Base-by-base conservation (phyloP, 2,797 vertebrate species). In the Cossypha heuglini region DNA sequence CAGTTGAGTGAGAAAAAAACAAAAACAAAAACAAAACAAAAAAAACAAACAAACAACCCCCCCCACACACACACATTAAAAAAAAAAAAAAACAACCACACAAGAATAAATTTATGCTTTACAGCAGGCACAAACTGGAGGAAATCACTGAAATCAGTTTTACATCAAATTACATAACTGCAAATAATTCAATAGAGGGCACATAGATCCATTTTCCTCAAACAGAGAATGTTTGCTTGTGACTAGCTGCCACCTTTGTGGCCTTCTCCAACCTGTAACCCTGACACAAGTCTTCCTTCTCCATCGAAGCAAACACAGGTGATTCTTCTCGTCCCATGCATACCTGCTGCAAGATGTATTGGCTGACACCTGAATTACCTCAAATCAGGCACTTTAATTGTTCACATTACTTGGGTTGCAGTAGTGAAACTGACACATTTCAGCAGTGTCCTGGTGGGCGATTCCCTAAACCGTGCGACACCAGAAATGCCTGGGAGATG, bases 291-390 rank as follows among this genome's bases (percentile, higher is more conserved):
- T 31, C 17, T 61, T 55, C 43, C 31, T 33, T 45, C 49, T 45
- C 51, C 6, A 0, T 4, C 3, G 3, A 10, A 40, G 42, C 21
- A 38, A 46, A 49, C 16, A 12, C 13, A 31, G 29, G 33, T 1
- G 9, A 31, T 21, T 31, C 10, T 24, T 55, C 35, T 64, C 20
- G 40, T 22, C 33, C 15, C 31, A 13, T n/a, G 14, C 24, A 20
- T 0, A 52, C 1, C 11, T 0, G 0, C 42, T 38, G 29, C 49
- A 33, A 31, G 15, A 35, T 1, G 4, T 3, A 16, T 29, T 0
- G 0, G 24, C 20, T 11, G 4, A 20, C 9, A 17, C 2, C 16
- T 6, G 8, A 37, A 62, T 35, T 54, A 58, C 10, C 79, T 40
- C 38, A 49, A 24, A 85, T 21, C 13, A 29, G 25, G n/a, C 11